Conservation (phyloP, 2,888 invertebrate genomes). For the Gerris lacustris region DNA sequence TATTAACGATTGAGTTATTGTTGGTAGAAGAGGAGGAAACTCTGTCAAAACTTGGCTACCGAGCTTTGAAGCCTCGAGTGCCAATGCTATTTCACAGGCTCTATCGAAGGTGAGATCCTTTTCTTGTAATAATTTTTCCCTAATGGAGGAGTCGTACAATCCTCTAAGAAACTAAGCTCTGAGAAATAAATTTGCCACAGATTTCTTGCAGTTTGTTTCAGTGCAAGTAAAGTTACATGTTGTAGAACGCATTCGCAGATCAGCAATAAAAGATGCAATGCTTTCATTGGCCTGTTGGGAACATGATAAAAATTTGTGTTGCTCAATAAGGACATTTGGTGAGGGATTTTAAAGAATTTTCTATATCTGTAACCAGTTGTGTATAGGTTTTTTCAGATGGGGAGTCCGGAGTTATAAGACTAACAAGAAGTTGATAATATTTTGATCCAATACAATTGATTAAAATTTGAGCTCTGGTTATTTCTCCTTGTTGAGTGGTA, state of each 20-base stretch:
- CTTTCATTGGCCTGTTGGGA: neutral
- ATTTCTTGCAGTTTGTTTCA: neutral
- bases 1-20: neutral
- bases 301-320: neutral
- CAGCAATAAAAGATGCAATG: neutral
- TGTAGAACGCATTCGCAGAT: neutral
- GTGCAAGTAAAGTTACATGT: neutral
- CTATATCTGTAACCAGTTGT: neutral
- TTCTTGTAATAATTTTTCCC: conserved; percentile 12
- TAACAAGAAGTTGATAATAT: neutral
- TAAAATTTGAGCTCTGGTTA: neutral
- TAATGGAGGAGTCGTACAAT: conserved; percentile 7
- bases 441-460: neutral
- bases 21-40: neutral
- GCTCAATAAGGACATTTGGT: neutral
- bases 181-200: neutral
- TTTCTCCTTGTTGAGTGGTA: neutral
- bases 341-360: neutral
- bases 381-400: neutral
- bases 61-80: conserved; percentile 9
- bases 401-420: neutral
- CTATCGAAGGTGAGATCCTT: neutral
- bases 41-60: neutral
- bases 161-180: conserved; percentile 17
- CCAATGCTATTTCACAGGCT: conserved; percentile 7